Percentiles rank a stretch among this genome's conserved stretches.
phyloP scores from a whole-genome alignment of 2,113 vertebrate species.

The Chinchilla lanigera region DNA sequence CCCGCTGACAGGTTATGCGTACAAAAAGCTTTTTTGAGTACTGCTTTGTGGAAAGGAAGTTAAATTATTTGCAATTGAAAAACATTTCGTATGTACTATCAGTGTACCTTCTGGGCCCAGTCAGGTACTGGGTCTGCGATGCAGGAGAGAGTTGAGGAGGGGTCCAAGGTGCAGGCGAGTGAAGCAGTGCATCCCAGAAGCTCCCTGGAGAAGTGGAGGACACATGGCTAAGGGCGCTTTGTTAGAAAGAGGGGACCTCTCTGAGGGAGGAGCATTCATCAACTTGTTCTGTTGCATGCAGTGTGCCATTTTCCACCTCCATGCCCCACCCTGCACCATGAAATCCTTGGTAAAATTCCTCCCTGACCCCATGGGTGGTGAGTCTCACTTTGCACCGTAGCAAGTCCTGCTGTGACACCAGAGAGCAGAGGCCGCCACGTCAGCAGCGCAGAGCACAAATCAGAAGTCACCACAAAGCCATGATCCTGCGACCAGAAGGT shows the following conservation, averaged over 20 bases:
- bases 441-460: neutral
- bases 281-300: neutral
- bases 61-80: neutral
- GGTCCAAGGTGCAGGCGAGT: neutral
- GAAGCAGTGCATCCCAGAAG: neutral
- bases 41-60: constrained; percentile 1
- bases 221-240: neutral
- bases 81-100: neutral
- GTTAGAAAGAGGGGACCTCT: neutral
- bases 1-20: neutral
- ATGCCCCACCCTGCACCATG: neutral
- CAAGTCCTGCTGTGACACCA: neutral
- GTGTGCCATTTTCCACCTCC: neutral
- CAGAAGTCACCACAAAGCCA: neutral
- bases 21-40: neutral
- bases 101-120: neutral
- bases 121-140: neutral
- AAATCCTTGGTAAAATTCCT: neutral
- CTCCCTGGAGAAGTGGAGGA: neutral
- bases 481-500: neutral
- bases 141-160: no score
- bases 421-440: neutral
- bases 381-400: neutral
- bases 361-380: neutral
- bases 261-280: neutral